Conservation (phyloP, 2,113 vertebrate species). For the Galeopterus variegatus region DNA sequence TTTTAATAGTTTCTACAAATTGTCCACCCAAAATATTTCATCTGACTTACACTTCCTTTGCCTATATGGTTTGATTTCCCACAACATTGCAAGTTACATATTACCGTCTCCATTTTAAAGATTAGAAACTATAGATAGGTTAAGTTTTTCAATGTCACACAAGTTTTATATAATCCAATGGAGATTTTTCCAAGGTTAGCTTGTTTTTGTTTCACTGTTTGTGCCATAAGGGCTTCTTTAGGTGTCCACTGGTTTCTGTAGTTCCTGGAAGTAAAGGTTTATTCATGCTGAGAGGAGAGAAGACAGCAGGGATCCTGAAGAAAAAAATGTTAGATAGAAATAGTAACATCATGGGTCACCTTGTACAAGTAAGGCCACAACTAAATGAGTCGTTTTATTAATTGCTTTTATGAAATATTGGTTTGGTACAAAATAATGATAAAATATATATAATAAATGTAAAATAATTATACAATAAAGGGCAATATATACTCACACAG, state of each 20-base stretch:
- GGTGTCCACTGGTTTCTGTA: neutral
- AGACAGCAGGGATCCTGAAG: neutral
- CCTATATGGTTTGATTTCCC: neutral
- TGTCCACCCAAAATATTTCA: neutral
- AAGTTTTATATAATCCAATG: neutral
- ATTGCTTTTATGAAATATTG: neutral
- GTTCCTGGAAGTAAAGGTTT: neutral
- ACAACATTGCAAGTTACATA: neutral
- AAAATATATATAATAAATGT: neutral
- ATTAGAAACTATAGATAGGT: neutral
- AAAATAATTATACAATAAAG: neutral
- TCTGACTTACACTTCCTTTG: neutral
- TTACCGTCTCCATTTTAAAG: neutral
- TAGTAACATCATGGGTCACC: neutral
- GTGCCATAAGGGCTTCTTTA: neutral
- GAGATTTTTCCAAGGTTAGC: neutral
- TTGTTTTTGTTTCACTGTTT: neutral
- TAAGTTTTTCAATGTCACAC: neutral
- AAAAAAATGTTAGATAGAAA: neutral
- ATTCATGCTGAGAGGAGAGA: neutral
- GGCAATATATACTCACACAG: rapidly evolving
- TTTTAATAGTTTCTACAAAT: constrained; percentile 52
- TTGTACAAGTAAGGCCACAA: neutral
- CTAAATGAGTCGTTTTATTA: neutral
- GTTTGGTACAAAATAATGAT: neutral